Conservation (phyloP, 1,140 invertebrate genomes). For the Hestina assimilis region DNA sequence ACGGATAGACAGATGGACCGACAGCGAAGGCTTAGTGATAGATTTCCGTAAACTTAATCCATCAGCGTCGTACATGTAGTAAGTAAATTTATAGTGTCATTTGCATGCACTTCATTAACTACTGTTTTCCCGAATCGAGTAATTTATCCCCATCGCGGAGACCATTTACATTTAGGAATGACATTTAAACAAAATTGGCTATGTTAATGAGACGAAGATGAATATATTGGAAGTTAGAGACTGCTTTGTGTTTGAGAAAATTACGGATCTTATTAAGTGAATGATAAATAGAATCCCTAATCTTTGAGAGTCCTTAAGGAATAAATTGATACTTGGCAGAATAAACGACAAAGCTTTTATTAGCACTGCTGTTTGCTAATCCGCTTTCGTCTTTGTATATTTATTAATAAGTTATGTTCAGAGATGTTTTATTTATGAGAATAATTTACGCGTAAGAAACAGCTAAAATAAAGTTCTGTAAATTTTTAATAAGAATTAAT, state of each 20-base stretch:
- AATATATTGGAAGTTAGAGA: conserved; percentile 8
- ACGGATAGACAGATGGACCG: no score
- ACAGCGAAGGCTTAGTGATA: no score
- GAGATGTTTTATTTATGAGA: no score
- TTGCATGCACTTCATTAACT: conserved; percentile 6
- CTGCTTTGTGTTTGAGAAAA: background rate
- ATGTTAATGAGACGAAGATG: conserved; percentile 23
- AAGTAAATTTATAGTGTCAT: background rate
- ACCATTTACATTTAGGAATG: conserved; percentile 19
- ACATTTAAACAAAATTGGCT: conserved; percentile 19
- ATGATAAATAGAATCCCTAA: background rate
- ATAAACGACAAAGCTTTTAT: background rate
- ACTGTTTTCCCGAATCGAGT: conserved; percentile 7
- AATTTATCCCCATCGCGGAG: conserved; percentile 15
- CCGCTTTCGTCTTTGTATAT: no score
- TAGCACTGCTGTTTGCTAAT: no score
- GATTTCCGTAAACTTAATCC: no score
- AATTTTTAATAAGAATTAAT: no score
- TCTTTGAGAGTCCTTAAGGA: background rate
- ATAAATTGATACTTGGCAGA: background rate
- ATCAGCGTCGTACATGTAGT: background rate
- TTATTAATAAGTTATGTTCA: no score
- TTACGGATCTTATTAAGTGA: conserved; percentile 2
- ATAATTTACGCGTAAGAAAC: no score
- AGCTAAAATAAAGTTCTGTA: no score